Evolutionary conservation across 2,797 vertebrate species (phyloP), one percentile per base, ranked within the genome.

Genomic region (Craterocephalus amniculus): DNA sequence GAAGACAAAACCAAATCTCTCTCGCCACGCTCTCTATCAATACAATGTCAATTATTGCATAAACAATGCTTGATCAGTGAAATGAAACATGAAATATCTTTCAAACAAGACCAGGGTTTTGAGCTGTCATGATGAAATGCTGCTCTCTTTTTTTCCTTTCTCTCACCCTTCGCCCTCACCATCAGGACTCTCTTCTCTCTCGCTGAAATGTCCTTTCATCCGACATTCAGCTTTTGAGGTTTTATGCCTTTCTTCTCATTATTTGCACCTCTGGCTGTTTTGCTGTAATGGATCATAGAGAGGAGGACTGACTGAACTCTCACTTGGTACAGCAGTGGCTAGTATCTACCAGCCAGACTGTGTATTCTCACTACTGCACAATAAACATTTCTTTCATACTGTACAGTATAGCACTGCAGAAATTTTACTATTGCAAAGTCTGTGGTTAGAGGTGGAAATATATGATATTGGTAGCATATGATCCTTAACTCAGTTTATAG

Each of bases 231-330:
- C 69, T 74, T 81, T 83, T 82, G 67, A 82, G 73, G 84, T 78
- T 79, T 58, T 40, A 32, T 29, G 34, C 60, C 75, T 85, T 80
- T 80, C 48, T 79, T 80, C 60, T 76, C 60, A 38, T 66, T 75
- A 76, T 78, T 80, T 82, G 43, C 58, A 66, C 68, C 65, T 66
- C 48, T 77, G 75, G 63, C 51, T 74, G 76, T 78, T 80, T 76
- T 29, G 35, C 36, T 68, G 72, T 79, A 67, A 74, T 61, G 59
- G 67, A 79, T 83, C 69, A 79, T 22, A 32, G 26, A 72, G 70
- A 77, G 14, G 48, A 74, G 63, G 52, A 31, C 57, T 54, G 74
- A 55, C 61, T 71, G 48, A 76, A 72, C 74, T 49, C 51, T 56
- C 57, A 55, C 60, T 29, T 56, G 52, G 7, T 18, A 56, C 65